Evolutionary conservation across 1,140 invertebrate species (phyloP), one percentile per base, ranked within the genome.

Genomic region (Bombus waltoni): DNA sequence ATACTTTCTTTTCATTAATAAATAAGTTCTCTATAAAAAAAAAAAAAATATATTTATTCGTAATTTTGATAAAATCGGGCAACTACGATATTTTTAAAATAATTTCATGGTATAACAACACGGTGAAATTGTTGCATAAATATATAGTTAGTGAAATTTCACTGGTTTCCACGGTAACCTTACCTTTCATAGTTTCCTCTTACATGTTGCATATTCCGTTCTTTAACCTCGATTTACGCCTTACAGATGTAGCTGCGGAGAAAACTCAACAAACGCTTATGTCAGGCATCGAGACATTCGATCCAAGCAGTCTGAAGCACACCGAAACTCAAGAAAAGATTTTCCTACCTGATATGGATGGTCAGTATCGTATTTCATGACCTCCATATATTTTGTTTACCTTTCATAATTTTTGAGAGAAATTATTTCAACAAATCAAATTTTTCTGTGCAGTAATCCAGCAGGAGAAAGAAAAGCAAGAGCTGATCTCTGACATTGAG

Each of bases 311-410:
- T 93, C 95, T 99, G 94, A 99, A 99, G 95, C 98, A 98, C 93
- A 98, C 98, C 40, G 97, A 98, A 95, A 99, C 98, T 57, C 96
- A 98, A 92, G 98, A 99, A 94, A 99, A 99, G 95, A 98, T 98
- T 94, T 97, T 98, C 70, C 96, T 99, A 91, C 98, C 98, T 71
- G 98, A 98, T 94, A 98, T 99, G 97, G 98, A 98, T 96, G 98
- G 98, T 99, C 32, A 95, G 78, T 75, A 72, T 75, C 53, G 0
- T 38, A 44, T 53, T 70, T 73, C 57, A 9, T 28, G 3, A 22
- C 2, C 74, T 66, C 8, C 8, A 25, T 74, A 53, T 25, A 53
- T 79, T 68, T 3, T 22, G 47, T 53, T 57, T 81, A 28, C 6
- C 32, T 79, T 57, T 66, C 0, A 1, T 11, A n/a, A 53, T 47